These are phyloP conservation scores for Macrotrachela quadricornifera DNA, from an alignment of 1,140 invertebrate genomes.

Conservation along the genomic window DNA sequence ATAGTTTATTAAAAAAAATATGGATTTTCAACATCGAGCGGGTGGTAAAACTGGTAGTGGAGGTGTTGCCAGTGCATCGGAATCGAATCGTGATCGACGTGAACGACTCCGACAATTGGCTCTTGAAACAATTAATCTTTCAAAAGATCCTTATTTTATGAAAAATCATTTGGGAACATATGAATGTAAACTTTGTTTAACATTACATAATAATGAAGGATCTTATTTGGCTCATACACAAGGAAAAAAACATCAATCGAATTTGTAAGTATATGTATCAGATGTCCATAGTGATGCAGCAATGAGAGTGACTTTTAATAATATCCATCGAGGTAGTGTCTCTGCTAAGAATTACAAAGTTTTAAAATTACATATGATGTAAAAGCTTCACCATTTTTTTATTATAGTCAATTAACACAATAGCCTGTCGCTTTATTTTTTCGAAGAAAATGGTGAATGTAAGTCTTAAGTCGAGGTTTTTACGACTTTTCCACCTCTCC, in stretches of 20 bases:
- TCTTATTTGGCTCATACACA: constrained; percentile 97
- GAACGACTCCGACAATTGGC: constrained; percentile 84
- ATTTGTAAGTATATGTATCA: constrained; percentile 45
- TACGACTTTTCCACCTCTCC: too few relatives aligned
- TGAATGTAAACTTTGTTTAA: constrained; percentile 95
- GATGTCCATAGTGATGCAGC: not conserved
- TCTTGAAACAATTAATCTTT: constrained; percentile 86
- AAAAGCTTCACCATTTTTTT: too few relatives aligned
- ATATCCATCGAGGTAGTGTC: not conserved
- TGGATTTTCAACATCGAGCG: constrained; percentile 45
- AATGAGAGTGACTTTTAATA: not conserved
- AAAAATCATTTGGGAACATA: constrained; percentile 49
- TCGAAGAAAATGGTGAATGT: too few relatives aligned
- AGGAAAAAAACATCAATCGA: constrained; percentile 99
- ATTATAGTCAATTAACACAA: too few relatives aligned
- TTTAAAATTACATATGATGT: too few relatives aligned
- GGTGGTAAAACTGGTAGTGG: constrained; percentile 96
- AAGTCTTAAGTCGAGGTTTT: too few relatives aligned
- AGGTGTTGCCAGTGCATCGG: constrained; percentile 93
- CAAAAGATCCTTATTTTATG: constrained; percentile 40
- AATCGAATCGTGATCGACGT: constrained; percentile 81
- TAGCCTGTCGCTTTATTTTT: too few relatives aligned
- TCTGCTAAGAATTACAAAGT: too few relatives aligned
- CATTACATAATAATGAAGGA: constrained; percentile 96
- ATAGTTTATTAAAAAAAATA: not conserved